phyloP scores from a whole-genome alignment of 2,113 vertebrate genomes.

The Platysternon megacephalum region DNA sequence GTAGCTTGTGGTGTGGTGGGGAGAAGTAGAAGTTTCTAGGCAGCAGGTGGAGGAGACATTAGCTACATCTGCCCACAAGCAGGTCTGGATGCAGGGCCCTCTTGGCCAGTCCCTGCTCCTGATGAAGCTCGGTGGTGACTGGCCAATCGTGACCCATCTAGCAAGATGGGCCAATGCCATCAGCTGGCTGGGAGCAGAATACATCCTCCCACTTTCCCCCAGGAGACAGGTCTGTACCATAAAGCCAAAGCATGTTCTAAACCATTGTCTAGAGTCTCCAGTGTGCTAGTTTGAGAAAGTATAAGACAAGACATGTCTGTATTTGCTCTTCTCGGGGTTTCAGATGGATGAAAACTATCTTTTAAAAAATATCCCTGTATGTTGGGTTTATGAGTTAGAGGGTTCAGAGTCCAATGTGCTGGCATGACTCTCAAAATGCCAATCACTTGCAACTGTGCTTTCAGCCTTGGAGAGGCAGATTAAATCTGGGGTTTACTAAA shows the following conservation, averaged over 20 bases:
- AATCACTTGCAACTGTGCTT: neutral
- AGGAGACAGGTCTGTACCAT: neutral
- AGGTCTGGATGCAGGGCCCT: no score
- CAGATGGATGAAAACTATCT: neutral
- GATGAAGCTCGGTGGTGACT: no score
- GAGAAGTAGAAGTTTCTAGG: no score
- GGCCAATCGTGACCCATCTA: no score
- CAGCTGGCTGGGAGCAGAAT: no score
- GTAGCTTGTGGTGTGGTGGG: no score
- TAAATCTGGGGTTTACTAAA: conserved; percentile 3
- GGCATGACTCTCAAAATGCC: neutral
- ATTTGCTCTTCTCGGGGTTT: neutral
- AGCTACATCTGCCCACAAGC: no score
- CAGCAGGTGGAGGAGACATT: no score
- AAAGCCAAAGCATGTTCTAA: accelerated
- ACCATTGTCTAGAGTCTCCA: accelerated
- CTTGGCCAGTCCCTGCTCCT: no score
- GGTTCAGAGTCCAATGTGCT: neutral
- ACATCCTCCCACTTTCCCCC: no score
- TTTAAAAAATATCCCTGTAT: neutral
- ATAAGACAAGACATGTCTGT: neutral
- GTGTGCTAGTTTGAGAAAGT: neutral
- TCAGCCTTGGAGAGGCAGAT: neutral
- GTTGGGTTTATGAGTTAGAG: neutral
- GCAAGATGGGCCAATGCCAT: no score